Conservation (phyloP, 2,797 vertebrate genomes). For the Pseudopleuronectes americanus region DNA sequence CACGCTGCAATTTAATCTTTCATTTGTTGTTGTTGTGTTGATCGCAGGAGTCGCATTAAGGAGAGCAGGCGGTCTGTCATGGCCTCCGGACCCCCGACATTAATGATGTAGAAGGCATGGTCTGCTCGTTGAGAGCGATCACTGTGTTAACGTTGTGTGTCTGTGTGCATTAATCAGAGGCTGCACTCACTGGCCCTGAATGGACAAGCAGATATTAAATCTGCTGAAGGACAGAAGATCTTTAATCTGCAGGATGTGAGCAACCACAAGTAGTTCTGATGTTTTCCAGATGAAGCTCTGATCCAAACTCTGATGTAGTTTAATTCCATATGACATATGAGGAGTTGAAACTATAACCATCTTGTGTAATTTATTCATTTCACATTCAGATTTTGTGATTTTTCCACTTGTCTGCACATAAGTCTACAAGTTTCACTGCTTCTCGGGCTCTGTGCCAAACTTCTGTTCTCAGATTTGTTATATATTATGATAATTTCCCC, state of each 20-base stretch:
- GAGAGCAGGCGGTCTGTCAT: background rate
- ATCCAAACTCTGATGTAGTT: background rate
- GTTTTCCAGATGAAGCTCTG: background rate
- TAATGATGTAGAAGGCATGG: slow-evolving; percentile 2
- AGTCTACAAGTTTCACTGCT: too few relatives aligned
- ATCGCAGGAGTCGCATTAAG: slow-evolving; percentile 16
- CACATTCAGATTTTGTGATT: background rate
- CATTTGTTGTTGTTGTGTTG: slow-evolving; percentile 26
- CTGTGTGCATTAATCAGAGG: slow-evolving; percentile 17
- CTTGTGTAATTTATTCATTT: too few relatives aligned
- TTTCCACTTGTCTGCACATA: background rate
- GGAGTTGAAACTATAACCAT: background rate
- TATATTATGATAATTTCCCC: too few relatives aligned
- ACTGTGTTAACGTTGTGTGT: slow-evolving; percentile 7
- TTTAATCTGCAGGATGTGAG: too few relatives aligned
- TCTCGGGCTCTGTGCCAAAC: too few relatives aligned
- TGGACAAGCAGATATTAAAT: slow-evolving; percentile 22
- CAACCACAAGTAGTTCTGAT: too few relatives aligned
- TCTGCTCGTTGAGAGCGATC: slow-evolving; percentile 6
- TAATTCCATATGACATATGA: too few relatives aligned
- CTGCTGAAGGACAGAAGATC: slow-evolving; percentile 4
- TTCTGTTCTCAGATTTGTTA: too few relatives aligned
- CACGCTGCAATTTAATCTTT: slow-evolving; percentile 11
- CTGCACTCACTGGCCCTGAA: background rate
- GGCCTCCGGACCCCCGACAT: background rate